Evolutionary conservation across 2,113 vertebrate genomes (phyloP).

Genomic region (Antigone vipio): DNA sequence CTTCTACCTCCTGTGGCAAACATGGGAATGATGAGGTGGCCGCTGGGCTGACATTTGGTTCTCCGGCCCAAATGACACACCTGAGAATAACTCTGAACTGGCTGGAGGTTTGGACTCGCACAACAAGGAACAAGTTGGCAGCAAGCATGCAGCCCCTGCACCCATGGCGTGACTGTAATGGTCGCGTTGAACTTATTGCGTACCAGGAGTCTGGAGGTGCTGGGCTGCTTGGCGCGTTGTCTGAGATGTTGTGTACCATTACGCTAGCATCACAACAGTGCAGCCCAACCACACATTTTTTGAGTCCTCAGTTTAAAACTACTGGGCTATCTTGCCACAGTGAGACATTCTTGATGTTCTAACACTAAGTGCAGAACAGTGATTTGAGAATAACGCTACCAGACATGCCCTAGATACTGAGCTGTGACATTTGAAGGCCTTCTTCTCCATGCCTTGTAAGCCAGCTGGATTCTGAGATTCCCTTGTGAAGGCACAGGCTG

Average conservation of each 20-base stretch:
- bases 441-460: neutral
- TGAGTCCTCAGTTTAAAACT: neutral
- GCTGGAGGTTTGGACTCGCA: neutral
- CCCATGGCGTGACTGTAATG: neutral
- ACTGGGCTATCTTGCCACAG: neutral
- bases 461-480: neutral
- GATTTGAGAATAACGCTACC: conserved; percentile 17
- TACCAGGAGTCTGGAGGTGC: neutral
- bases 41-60: neutral
- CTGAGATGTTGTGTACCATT: neutral
- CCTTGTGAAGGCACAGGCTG: neutral
- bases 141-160: neutral
- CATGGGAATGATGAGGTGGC: neutral
- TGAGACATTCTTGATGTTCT: neutral
- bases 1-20: neutral
- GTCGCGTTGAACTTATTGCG: neutral
- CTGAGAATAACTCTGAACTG: neutral
- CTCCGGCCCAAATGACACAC: neutral
- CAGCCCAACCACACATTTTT: neutral
- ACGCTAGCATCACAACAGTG: neutral
- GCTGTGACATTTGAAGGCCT: neutral
- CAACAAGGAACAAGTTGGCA: neutral
- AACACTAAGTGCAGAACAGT: neutral
- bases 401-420: conserved; percentile 16
- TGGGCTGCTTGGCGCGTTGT: neutral